phyloP scores from a whole-genome alignment of 2,113 vertebrate genomes.

The Apteryx owenii region DNA sequence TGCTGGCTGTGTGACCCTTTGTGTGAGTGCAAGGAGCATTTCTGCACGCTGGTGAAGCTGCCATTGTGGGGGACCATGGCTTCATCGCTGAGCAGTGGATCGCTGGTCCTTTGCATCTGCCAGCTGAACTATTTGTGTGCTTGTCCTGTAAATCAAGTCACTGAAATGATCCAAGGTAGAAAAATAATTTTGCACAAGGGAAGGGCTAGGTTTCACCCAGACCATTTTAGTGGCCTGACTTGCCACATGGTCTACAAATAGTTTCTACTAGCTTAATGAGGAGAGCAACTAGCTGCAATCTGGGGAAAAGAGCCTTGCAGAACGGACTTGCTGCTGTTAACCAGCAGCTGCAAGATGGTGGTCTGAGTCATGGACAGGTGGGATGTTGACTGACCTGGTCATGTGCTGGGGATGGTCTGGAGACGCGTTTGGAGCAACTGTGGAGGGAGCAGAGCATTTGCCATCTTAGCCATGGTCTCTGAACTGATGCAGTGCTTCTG shows the following conservation, averaged over 20 bases:
- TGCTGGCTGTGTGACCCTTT: not conserved
- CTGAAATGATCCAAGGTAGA: not conserved
- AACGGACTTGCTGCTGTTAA: not conserved
- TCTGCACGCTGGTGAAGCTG: not conserved
- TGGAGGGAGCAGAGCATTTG: fast-evolving
- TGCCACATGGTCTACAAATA: not conserved
- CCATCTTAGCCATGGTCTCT: not conserved
- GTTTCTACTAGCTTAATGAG: fast-evolving
- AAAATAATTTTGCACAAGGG: not conserved
- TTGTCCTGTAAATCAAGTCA: not conserved
- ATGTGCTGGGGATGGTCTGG: not conserved
- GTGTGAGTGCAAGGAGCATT: fast-evolving
- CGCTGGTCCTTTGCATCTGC: not conserved
- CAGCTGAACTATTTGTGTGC: fast-evolving
- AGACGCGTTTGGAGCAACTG: not conserved
- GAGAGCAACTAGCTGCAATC: not conserved
- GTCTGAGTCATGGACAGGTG: too few relatives aligned
- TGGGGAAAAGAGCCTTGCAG: not conserved
- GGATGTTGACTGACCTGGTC: not conserved
- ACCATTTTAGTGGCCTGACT: not conserved
- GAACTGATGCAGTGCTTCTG: fast-evolving
- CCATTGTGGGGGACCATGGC: too few relatives aligned
- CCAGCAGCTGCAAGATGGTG: too few relatives aligned
- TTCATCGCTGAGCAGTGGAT: not conserved
- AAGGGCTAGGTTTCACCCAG: not conserved